A percentile compares a stretch with the other conserved stretches of the same genome.
phyloP scores from a whole-genome alignment of 2,113 vertebrate genomes.

The Rhagologus leucostigma region DNA sequence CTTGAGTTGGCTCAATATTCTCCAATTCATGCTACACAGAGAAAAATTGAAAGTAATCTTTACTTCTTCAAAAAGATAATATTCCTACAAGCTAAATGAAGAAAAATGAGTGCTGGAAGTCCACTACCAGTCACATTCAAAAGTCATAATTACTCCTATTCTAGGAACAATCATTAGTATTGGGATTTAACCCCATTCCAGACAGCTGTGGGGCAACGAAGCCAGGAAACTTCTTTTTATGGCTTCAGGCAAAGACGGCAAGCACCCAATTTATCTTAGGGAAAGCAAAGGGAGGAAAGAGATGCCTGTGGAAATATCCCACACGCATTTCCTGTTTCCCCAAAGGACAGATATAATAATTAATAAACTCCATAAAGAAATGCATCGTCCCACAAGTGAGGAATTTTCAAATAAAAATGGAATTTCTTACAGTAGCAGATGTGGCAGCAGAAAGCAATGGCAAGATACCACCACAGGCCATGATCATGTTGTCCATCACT shows the following conservation, averaged over 20 bases:
- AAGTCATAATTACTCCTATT: neutral
- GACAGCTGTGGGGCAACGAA: neutral
- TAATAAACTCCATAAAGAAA: neutral
- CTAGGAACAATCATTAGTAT: neutral
- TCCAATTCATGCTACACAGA: constrained; percentile 89
- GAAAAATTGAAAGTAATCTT: constrained; percentile 13
- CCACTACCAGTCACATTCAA: neutral
- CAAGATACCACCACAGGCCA: constrained; percentile 96
- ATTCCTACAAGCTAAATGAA: neutral
- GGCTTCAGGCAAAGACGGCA: neutral
- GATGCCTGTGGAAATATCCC: neutral
- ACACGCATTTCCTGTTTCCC: neutral
- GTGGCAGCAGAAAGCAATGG: constrained; percentile 96
- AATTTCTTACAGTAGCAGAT: constrained; percentile 87
- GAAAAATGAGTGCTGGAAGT: neutral
- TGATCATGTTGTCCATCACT: constrained; percentile 97
- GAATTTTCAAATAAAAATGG: neutral
- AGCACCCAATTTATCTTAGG: neutral
- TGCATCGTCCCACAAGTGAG: neutral
- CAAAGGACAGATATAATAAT: neutral
- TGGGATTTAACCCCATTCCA: neutral
- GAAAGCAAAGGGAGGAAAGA: neutral
- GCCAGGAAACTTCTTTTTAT: neutral
- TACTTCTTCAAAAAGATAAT: neutral
- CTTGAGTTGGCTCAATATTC: constrained; percentile 91